Conservation (phyloP, 2,797 vertebrate genomes). For the Anguilla anguilla region DNA sequence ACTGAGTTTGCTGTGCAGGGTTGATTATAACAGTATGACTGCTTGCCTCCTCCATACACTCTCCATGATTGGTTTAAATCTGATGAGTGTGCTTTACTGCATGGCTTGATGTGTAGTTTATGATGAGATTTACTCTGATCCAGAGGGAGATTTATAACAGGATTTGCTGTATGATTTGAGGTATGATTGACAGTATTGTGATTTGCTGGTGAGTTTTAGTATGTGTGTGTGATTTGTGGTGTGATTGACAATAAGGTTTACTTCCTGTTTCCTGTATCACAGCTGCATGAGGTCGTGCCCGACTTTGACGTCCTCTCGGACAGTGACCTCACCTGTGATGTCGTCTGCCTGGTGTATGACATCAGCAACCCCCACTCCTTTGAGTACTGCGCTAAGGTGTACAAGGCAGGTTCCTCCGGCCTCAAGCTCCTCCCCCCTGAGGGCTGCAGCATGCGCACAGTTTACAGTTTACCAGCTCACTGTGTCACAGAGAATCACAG, state of each 20-base stretch:
- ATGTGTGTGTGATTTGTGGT: too few relatives aligned
- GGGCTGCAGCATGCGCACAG: too few relatives aligned
- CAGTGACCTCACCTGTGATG: conserved; percentile 85
- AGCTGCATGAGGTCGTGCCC: conserved; percentile 88
- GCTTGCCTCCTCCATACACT: too few relatives aligned
- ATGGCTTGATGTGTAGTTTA: background rate
- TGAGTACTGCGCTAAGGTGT: conserved; percentile 91
- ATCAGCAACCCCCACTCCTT: conserved; percentile 92
- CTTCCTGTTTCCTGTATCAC: background rate
- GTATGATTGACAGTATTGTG: too few relatives aligned
- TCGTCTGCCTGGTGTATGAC: conserved; percentile 91
- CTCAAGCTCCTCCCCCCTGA: too few relatives aligned
- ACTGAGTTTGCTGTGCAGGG: too few relatives aligned
- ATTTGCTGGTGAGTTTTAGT: too few relatives aligned
- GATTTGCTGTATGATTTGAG: background rate
- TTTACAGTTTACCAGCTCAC: too few relatives aligned
- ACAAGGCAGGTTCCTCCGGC: conserved; percentile 77
- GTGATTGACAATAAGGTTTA: background rate
- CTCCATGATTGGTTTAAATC: background rate
- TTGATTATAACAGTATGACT: too few relatives aligned
- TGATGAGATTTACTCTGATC: background rate
- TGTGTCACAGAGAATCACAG: too few relatives aligned
- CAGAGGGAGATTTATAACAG: too few relatives aligned
- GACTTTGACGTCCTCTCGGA: conserved; percentile 89
- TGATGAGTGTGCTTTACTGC: background rate